A percentile compares a stretch with the other conserved stretches of the same genome.
These are phyloP conservation scores for Antheraea pernyi DNA, from an alignment of 1,140 invertebrate species.

Conservation along the genomic window DNA sequence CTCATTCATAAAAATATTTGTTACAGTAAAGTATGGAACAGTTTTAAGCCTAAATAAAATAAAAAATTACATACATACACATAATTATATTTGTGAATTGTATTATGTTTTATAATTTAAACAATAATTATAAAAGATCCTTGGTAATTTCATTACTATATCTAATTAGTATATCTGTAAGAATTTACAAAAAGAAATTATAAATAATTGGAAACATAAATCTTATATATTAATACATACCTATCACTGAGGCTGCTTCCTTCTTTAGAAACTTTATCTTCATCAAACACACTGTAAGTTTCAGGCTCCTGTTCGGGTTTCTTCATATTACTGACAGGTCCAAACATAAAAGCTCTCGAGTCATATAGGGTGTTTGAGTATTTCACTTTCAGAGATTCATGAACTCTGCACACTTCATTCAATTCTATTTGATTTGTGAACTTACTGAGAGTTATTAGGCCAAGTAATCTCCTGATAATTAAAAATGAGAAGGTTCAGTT, in stretches of 20 bases:
- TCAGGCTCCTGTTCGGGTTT: slow-evolving; percentile 72
- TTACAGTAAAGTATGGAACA: too few species aligned
- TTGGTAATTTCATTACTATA: too few species aligned
- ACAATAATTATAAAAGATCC: too few species aligned
- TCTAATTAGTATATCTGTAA: too few species aligned
- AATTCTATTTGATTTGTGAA: slow-evolving; percentile 91
- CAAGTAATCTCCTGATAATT: slow-evolving; percentile 87
- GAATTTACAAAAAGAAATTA: too few species aligned
- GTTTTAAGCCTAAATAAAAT: too few species aligned
- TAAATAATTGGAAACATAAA: too few species aligned
- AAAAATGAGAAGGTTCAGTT: not conserved
- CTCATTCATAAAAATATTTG: too few species aligned
- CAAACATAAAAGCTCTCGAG: slow-evolving; percentile 94
- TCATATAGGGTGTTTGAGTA: slow-evolving; percentile 94
- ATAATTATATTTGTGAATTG: too few species aligned
- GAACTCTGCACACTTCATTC: slow-evolving; percentile 92
- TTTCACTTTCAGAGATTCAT: slow-evolving; percentile 94
- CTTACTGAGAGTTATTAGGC: slow-evolving; percentile 94
- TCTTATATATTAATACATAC: too few species aligned
- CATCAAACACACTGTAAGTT: slow-evolving; percentile 64
- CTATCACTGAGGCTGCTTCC: slow-evolving; percentile 54
- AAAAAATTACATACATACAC: too few species aligned
- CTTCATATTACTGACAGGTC: slow-evolving; percentile 81
- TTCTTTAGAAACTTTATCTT: slow-evolving; percentile 61
- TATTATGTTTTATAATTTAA: too few species aligned